Evolutionary conservation across 2,113 vertebrate genomes (phyloP), one percentile per base, ranked within the genome.

Genomic region (Lathamus discolor): DNA sequence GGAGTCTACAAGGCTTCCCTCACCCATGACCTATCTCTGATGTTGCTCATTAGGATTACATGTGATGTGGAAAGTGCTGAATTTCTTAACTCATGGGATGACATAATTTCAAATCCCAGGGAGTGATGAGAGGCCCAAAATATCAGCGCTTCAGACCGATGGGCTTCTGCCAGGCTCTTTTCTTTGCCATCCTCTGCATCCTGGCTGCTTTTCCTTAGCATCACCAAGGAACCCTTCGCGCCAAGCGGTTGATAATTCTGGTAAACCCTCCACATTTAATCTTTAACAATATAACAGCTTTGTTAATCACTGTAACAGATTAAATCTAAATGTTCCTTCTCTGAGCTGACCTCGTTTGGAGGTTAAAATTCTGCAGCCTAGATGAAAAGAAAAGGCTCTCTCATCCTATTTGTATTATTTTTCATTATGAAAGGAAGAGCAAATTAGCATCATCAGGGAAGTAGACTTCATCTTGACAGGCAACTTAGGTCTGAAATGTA

Each of bases 261-360:
- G 62, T 95, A 95, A 98, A 95, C 33, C 35, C 66, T 92, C 88
- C 49, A 72, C 70, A 64, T 74, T 78, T 51, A 92, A 81, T 88
- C 41, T 64, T 94, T 93, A 91, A 92, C 86, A 91, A 80, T 86
- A 87, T 52, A 85, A 59, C 49, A 92, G 29, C 44, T 96, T 95
- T 89, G 73, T 97, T 97, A 96, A 94, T 97, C 93, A 66, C 74
- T 95, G 37, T 89, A 92, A 95, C 93, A 94, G 70, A 95, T 95
- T 69, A 93, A 93, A 94, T 83, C 91, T 35, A 89, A 96, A 91
- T 87, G 52, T 57, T 95, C 41, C 73, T 28, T 95, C 62, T 86
- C 70, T 63, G 48, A 94, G 62, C 41, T 97, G 96, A 91, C 95
- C 92, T 97, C 97, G 52, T 97, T 97, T 95, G 74, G 75, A 90